Percentiles rank a stretch among this genome's conserved stretches.
Conservation (phyloP, 2,113 vertebrate species). For the Pongo abelii region DNA sequence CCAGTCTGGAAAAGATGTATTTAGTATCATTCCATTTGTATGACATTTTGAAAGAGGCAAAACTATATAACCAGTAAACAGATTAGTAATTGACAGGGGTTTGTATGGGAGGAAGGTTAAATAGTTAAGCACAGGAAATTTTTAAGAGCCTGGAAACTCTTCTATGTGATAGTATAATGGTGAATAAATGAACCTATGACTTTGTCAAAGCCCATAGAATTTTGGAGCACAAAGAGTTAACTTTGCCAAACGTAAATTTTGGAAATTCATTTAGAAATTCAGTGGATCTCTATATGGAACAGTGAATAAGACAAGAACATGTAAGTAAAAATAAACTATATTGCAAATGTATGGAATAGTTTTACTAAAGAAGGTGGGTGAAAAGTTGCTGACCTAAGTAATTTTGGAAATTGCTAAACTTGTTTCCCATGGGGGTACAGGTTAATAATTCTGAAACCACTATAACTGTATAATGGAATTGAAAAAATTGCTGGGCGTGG, state of each 20-base stretch:
- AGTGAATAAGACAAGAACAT: background rate
- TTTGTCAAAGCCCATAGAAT: background rate
- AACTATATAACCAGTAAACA: background rate
- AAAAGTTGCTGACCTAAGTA: background rate
- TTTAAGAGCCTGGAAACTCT: background rate
- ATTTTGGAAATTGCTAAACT: background rate
- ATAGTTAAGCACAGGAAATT: background rate
- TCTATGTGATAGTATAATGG: background rate
- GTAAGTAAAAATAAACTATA: background rate
- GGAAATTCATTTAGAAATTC: background rate
- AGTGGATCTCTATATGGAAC: background rate
- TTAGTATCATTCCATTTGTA: background rate
- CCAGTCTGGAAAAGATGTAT: background rate
- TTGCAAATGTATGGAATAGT: background rate
- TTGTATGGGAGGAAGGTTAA: background rate
- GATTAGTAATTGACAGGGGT: background rate
- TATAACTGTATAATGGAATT: background rate
- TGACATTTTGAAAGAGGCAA: background rate
- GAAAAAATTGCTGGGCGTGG: background rate
- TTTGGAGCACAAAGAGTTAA: background rate
- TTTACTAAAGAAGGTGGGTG: background rate
- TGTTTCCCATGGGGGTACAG: background rate
- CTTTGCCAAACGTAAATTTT: background rate
- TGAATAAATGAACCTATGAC: fast-evolving
- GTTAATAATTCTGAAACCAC: background rate